These are phyloP conservation scores for Zingel zingel DNA, from an alignment of 2,113 vertebrate species.

Conservation along the genomic window DNA sequence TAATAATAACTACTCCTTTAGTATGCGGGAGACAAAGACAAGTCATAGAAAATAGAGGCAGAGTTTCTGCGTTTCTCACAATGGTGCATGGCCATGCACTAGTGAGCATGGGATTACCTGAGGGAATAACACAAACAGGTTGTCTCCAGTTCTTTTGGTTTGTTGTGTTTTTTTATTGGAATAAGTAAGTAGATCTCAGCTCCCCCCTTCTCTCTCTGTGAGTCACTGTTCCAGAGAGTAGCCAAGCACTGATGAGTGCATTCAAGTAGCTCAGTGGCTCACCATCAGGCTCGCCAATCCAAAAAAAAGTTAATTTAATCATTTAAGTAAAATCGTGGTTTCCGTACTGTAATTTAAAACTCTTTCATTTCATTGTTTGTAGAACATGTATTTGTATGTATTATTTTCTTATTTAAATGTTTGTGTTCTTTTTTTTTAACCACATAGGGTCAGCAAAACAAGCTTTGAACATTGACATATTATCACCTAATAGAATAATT, in stretches of 20 bases:
- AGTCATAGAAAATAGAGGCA: constrained; percentile 11
- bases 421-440: neutral
- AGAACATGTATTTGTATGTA: neutral
- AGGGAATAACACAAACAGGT: constrained; percentile 67
- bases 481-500: neutral
- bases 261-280: constrained; percentile 31
- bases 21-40: neutral
- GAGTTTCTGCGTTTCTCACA: constrained; percentile 41
- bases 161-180: constrained; percentile 42
- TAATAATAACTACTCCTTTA: neutral
- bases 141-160: constrained; percentile 40
- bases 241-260: constrained; percentile 53
- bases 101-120: constrained; percentile 70
- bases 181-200: constrained; percentile 53
- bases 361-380: neutral
- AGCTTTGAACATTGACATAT: neutral
- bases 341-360: neutral
- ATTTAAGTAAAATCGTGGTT: neutral
- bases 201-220: constrained; percentile 24
- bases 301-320: constrained; percentile 3
- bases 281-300: constrained; percentile 19
- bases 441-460: neutral
- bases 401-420: neutral
- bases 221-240: constrained; percentile 73
- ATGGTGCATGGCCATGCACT: constrained; percentile 50